These are phyloP conservation scores for Diloba caeruleocephala DNA, from an alignment of 2,888 invertebrate species.

Conservation along the genomic window DNA sequence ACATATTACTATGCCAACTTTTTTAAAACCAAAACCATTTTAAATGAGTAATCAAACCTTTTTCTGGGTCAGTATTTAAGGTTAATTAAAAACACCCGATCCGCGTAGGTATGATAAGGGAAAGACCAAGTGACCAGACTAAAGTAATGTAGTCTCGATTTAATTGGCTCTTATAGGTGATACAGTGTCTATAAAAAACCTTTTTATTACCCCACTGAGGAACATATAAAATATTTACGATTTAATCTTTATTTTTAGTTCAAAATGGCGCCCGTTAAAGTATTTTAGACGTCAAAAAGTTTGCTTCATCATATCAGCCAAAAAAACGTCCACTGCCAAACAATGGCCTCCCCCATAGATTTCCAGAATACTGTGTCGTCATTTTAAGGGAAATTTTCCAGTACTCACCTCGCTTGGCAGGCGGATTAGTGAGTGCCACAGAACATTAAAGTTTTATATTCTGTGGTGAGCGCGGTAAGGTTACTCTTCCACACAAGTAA, in stretches of 20 bases:
- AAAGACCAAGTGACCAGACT: slow-evolving; percentile 23
- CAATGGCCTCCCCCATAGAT: too few relatives aligned
- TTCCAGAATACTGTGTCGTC: too few relatives aligned
- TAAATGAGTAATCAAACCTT: slow-evolving; percentile 56
- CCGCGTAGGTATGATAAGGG: slow-evolving; percentile 37
- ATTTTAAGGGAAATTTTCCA: too few relatives aligned
- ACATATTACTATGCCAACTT: slow-evolving; percentile 50
- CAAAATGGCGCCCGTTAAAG: slow-evolving; percentile 23
- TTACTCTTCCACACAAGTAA: too few relatives aligned
- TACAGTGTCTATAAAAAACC: slow-evolving; percentile 41
- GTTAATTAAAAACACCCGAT: slow-evolving; percentile 53
- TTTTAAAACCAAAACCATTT: slow-evolving; percentile 42
- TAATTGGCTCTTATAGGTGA: slow-evolving; percentile 45
- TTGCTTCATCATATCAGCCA: too few relatives aligned
- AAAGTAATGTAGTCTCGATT: slow-evolving; percentile 36
- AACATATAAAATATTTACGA: slow-evolving; percentile 37
- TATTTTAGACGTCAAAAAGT: slow-evolving; percentile 15
- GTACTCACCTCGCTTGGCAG: too few relatives aligned
- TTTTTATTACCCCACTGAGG: slow-evolving; percentile 33
- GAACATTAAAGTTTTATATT: too few relatives aligned
- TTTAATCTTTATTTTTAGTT: slow-evolving; percentile 33
- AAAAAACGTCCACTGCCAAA: too few relatives aligned
- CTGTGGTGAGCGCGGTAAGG: too few relatives aligned
- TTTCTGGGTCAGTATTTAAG: slow-evolving; percentile 57
- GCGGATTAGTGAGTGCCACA: too few relatives aligned